Conservation (phyloP, 2,113 vertebrate genomes). For the Polypterus bichir region DNA sequence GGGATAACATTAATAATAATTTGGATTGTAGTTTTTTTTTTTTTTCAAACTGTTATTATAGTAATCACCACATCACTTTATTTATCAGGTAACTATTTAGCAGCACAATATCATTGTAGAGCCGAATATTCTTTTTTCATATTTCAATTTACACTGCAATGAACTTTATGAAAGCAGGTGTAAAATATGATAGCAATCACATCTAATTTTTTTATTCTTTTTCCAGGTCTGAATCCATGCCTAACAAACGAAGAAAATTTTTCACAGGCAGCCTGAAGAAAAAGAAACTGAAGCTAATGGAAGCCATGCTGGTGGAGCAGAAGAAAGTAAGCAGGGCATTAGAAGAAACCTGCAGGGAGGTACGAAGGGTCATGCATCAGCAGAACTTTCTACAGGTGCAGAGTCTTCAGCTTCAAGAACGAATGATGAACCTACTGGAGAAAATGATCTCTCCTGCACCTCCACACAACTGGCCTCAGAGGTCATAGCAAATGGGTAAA, state of each 20-base stretch:
- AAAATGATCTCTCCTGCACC: slow-evolving; percentile 63
- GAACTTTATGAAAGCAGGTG: too few species aligned
- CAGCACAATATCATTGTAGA: too few species aligned
- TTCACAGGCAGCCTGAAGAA: slow-evolving; percentile 60
- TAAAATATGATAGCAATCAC: too few species aligned
- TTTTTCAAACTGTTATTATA: too few species aligned
- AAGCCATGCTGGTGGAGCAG: slow-evolving; percentile 84
- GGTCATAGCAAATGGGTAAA: slow-evolving; percentile 25
- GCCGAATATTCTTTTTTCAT: too few species aligned
- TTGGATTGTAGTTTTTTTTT: too few species aligned
- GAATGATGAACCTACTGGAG: slow-evolving; percentile 94
- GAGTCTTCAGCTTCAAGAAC: slow-evolving; percentile 86
- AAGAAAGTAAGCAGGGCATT: slow-evolving; percentile 69
- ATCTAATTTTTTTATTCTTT: neutral
- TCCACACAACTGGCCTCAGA: slow-evolving; percentile 16
- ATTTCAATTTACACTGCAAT: too few species aligned
- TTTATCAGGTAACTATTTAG: too few species aligned
- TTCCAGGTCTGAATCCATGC: slow-evolving; percentile 66
- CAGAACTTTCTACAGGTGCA: slow-evolving; percentile 91
- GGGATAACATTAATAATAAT: too few species aligned
- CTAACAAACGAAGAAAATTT: slow-evolving; percentile 58
- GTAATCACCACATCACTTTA: too few species aligned
- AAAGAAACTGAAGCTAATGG: slow-evolving; percentile 80
- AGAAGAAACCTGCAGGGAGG: slow-evolving; percentile 86
- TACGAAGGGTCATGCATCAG: slow-evolving; percentile 80